These are phyloP conservation scores for Julus scandinavius DNA, from an alignment of 2,888 invertebrate species.

Conservation along the genomic window DNA sequence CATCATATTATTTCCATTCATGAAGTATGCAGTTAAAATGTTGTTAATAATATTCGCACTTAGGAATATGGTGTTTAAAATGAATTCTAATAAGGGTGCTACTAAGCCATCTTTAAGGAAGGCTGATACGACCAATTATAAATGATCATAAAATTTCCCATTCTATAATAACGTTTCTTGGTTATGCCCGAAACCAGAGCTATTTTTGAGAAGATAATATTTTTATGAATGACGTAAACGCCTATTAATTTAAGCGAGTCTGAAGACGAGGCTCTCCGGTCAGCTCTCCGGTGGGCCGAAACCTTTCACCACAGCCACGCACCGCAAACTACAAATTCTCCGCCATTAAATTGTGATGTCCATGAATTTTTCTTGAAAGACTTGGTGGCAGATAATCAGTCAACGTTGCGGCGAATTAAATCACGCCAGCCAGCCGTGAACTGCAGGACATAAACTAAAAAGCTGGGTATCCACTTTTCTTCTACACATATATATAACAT, in stretches of 20 bases:
- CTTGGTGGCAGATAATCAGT: conserved; percentile 41
- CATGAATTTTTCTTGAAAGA: conserved; percentile 40
- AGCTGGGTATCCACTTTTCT: background rate
- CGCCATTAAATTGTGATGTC: background rate
- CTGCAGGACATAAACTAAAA: background rate
- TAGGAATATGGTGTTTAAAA: no score
- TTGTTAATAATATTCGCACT: no score
- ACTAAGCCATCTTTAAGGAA: background rate
- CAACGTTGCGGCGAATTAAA: conserved; percentile 40
- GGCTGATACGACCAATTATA: background rate
- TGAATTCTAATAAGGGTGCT: no score
- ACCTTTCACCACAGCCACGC: background rate
- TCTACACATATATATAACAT: background rate
- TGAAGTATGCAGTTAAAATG: no score
- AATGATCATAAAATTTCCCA: background rate
- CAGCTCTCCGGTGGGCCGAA: conserved; percentile 8
- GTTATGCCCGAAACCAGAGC: conserved; percentile 9
- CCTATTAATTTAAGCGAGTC: background rate
- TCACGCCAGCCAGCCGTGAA: conserved; percentile 19
- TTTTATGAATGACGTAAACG: conserved; percentile 29
- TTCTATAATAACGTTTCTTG: background rate
- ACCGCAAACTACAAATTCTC: conserved; percentile 36
- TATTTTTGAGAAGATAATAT: background rate
- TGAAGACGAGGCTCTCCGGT: background rate
- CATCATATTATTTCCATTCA: no score